These are phyloP conservation scores for Beris morrisii DNA, from an alignment of 2,888 invertebrate species.

Conservation along the genomic window DNA sequence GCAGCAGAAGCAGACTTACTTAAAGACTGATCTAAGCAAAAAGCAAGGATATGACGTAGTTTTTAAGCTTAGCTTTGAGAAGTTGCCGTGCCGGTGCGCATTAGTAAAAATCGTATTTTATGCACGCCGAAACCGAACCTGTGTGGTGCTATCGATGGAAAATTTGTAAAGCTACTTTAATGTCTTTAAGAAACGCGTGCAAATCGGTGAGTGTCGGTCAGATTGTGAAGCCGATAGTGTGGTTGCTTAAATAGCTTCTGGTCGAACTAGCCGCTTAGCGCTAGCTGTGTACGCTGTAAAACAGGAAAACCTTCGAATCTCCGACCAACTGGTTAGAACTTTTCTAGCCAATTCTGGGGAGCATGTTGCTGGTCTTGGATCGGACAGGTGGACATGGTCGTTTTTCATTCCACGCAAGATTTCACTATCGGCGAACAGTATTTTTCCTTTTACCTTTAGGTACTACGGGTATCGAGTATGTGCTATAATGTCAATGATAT, in stretches of 20 bases:
- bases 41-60: no score
- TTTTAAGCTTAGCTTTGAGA: conserved; percentile 5
- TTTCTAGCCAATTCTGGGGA: conserved; percentile 2
- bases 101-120: conserved; percentile 17
- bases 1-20: no score
- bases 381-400: neutral
- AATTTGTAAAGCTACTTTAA: neutral
- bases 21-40: no score
- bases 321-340: conserved; percentile 1
- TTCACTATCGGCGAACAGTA: no score
- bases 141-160: no score
- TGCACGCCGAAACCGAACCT: neutral
- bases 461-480: no score
- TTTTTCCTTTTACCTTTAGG: no score
- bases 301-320: conserved; percentile 26
- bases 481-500: no score
- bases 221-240: neutral
- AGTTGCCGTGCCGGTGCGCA: neutral
- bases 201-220: neutral
- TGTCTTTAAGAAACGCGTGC: neutral
- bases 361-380: conserved; percentile 4
- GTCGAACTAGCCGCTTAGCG: neutral
- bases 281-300: neutral
- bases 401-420: no score
- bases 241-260: neutral